Base-by-base conservation (phyloP, 2,113 vertebrate genomes). In the Cyprinodon brontotheroides region DNA sequence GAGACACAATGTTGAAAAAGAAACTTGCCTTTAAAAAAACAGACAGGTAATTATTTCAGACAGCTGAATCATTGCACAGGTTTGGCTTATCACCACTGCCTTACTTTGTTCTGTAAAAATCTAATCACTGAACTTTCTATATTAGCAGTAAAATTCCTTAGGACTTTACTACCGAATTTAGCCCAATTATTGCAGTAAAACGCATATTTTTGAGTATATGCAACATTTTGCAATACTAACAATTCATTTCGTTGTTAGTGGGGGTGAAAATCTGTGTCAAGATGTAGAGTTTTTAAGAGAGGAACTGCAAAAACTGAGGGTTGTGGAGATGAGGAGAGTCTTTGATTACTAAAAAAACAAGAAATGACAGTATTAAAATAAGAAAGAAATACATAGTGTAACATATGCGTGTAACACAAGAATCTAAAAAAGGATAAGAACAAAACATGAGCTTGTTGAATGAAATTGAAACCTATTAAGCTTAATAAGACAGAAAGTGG, bases 221-320 rank as follows among this genome's bases (percentile, higher is more conserved):
- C 72, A 65, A 61, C 22, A 68, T n/a, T 68, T 74, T 47, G 53
- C 8, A 59, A 53, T 59, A 65, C 64, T 45, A 50, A 15, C 36
- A 68, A 50, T 66, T 65, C 59, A 6, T 73, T 57, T 38, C 40
- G n/a, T 65, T 47, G 68, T 47, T 29, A 29, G 81, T 79, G 73
- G 77, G 80, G 65, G 65, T 69, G 60, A 45, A 65, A 73, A 77
- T 79, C 41, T 53, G 17, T 53, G 50, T 53, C 17, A 20, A 8
- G 17, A 9, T 53, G 50, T 53, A 7, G 20, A 3, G 15, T n/a
- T 13, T 53, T 0, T 8, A 20, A 3, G 4, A 53, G 50, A 5
- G 20, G 6, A 53, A 53, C 17, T n/a, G 15, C 15, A 20, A 7
- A 20, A 53, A 20, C 4, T 45, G 9, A 53, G 7, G 17, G 50